phyloP scores from a whole-genome alignment of 2,113 vertebrate genomes.

The Poecilia latipinna region DNA sequence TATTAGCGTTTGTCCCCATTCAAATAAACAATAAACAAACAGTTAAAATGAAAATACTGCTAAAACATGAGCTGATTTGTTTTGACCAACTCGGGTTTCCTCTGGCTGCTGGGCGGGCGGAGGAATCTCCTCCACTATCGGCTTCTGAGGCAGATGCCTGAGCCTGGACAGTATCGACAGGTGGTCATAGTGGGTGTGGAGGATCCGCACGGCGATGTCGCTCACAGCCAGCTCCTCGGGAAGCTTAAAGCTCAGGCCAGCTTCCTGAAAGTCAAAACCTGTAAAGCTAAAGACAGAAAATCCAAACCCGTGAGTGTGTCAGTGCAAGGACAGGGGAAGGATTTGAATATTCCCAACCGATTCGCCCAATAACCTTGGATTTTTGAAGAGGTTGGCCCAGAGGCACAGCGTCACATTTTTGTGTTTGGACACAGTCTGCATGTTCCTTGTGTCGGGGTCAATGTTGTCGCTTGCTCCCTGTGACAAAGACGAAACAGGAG shows the following conservation, averaged over 20 bases:
- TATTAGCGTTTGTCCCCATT: no score
- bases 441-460: neutral
- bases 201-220: neutral
- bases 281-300: neutral
- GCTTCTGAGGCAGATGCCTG: neutral
- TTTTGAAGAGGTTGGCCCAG: neutral
- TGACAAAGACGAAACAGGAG: neutral
- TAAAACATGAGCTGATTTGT: neutral
- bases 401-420: neutral
- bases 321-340: neutral
- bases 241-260: neutral
- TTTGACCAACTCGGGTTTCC: neutral
- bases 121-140: neutral
- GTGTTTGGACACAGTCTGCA: neutral
- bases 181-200: neutral
- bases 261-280: neutral
- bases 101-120: neutral
- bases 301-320: neutral
- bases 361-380: neutral
- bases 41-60: no score
- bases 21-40: no score
- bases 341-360: neutral
- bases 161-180: neutral
- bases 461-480: neutral
- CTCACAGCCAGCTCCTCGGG: neutral